Percentiles rank a stretch among this genome's conserved stretches.
Conservation (phyloP, 2,113 vertebrate species). For the Odocoileus virginianus region DNA sequence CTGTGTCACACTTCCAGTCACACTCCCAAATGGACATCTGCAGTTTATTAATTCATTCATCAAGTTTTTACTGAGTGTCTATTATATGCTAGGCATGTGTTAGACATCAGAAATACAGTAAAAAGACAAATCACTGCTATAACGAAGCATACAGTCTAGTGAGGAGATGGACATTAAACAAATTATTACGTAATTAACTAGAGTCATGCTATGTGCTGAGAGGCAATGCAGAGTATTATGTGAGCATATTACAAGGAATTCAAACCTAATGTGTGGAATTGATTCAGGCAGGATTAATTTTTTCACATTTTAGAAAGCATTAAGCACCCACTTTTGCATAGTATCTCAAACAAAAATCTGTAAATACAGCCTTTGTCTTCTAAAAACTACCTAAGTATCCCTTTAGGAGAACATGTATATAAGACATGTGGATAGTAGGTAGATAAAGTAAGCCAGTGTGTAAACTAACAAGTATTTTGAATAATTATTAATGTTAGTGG, state of each 20-base stretch:
- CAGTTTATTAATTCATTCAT: constrained; percentile 22
- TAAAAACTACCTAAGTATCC: neutral
- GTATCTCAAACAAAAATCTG: neutral
- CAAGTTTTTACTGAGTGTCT: neutral
- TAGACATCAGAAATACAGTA: neutral
- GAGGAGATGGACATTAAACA: neutral
- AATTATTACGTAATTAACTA: neutral
- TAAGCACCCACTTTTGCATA: neutral
- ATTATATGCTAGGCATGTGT: neutral
- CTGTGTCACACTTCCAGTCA: neutral
- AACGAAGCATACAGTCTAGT: neutral
- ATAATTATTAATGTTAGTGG: neutral
- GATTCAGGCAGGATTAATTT: constrained; percentile 39
- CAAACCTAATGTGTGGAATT: neutral
- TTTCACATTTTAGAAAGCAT: constrained; percentile 24
- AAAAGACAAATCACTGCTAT: neutral
- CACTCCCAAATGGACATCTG: neutral
- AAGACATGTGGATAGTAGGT: neutral
- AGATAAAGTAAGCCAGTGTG: neutral
- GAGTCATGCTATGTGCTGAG: neutral
- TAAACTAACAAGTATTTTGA: constrained; percentile 10
- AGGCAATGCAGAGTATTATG: neutral
- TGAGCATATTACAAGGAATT: neutral
- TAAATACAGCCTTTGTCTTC: constrained; percentile 29
- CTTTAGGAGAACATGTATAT: neutral